Evolutionary conservation across 2,113 vertebrate genomes (phyloP).

Genomic region (Psittacula cyanocephala): DNA sequence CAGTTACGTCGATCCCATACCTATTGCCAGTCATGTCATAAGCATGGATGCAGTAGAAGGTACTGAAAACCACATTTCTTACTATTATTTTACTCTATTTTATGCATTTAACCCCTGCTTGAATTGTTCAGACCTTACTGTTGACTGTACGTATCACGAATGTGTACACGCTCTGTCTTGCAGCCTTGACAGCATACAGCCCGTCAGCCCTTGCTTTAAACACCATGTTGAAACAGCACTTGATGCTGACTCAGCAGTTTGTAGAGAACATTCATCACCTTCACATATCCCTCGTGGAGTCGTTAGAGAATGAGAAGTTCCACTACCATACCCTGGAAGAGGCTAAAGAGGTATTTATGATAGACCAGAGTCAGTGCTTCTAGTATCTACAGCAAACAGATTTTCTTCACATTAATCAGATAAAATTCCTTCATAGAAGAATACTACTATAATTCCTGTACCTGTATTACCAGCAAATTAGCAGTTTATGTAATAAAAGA

Average conservation of each 20-base stretch:
- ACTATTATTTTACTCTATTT: not conserved
- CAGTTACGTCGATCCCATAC: slow-evolving; percentile 67
- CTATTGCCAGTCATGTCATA: slow-evolving; percentile 70
- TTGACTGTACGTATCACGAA: accelerated
- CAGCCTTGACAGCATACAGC: slow-evolving; percentile 78
- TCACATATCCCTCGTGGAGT: slow-evolving; percentile 73
- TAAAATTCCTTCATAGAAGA: not conserved
- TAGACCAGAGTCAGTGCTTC: not conserved
- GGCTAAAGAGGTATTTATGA: slow-evolving; percentile 77
- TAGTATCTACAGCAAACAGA: not conserved
- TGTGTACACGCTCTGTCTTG: accelerated
- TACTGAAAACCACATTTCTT: not conserved
- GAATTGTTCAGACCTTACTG: not conserved
- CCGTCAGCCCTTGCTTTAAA: slow-evolving; percentile 74
- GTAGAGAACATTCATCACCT: slow-evolving; percentile 73
- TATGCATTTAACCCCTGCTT: too few relatives aligned
- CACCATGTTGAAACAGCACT: slow-evolving; percentile 84
- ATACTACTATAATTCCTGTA: not conserved
- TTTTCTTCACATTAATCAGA: not conserved
- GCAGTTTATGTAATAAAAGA: not conserved
- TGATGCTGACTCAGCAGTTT: slow-evolving; percentile 78
- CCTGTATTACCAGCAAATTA: not conserved
- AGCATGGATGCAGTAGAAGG: slow-evolving; percentile 83
- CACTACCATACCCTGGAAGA: slow-evolving; percentile 89
- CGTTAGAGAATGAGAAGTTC: slow-evolving; percentile 78